A percentile compares a stretch with the other conserved stretches of the same genome.
Conservation (phyloP, 2,888 invertebrate genomes). For the Sturmia bella region DNA sequence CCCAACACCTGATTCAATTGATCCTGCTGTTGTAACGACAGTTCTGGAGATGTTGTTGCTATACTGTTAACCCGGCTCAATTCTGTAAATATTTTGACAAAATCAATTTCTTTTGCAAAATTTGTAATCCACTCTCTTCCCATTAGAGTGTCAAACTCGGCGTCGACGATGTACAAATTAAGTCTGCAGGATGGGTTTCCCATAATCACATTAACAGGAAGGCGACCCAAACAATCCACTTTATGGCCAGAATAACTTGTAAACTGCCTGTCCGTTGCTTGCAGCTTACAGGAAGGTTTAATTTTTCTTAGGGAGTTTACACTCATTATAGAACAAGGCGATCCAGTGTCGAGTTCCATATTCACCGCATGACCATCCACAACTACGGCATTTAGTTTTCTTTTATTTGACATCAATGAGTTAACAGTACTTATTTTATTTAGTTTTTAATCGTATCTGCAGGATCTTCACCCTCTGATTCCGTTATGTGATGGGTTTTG, state of each 20-base stretch:
- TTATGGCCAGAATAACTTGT: constrained; percentile 32
- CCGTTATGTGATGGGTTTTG: background rate
- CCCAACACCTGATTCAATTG: too few relatives aligned
- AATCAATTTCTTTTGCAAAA: constrained; percentile 42
- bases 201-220: background rate
- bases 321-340: constrained; percentile 29
- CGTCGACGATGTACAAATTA: constrained; percentile 39
- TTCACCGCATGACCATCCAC: constrained; percentile 10
- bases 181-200: background rate
- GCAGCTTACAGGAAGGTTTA: too few relatives aligned
- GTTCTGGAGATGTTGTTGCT: too few relatives aligned
- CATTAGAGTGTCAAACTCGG: constrained; percentile 28
- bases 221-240: constrained; percentile 20
- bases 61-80: background rate
- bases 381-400: constrained; percentile 1
- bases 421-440: constrained; percentile 1
- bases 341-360: constrained; percentile 39
- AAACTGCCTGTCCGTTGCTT: background rate
- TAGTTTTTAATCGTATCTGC: background rate
- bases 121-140: constrained; percentile 45
- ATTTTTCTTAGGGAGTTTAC: background rate
- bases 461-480: background rate
- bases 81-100: constrained; percentile 26
- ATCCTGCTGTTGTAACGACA: background rate
- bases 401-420: background rate